phyloP scores from a whole-genome alignment of 2,888 invertebrate genomes.

The Tetramorium bicarinatum region DNA sequence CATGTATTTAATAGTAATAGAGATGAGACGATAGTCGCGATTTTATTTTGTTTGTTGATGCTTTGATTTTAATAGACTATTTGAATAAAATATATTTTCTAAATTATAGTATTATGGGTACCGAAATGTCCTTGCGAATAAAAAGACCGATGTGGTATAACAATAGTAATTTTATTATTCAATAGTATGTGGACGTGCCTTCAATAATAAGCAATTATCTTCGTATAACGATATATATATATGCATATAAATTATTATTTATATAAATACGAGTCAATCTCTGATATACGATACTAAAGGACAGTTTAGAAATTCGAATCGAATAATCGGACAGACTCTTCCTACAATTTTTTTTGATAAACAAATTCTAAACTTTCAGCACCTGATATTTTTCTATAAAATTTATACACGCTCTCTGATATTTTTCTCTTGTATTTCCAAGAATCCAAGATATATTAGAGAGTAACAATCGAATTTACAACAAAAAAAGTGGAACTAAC shows the following conservation, averaged over 20 bases:
- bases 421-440: not conserved
- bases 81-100: constrained; percentile 3
- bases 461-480: constrained; percentile 26
- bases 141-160: constrained; percentile 24
- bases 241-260: constrained; percentile 62
- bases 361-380: constrained; percentile 21
- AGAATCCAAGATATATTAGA: constrained; percentile 5
- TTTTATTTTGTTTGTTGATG: constrained; percentile 12
- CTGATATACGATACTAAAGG: constrained; percentile 24
- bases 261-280: constrained; percentile 38
- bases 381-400: constrained; percentile 18
- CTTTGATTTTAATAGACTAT: not conserved
- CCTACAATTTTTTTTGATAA: constrained; percentile 4
- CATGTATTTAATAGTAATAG: not conserved
- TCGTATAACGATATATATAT: constrained; percentile 45
- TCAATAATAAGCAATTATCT: constrained; percentile 57
- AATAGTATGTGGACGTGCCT: constrained; percentile 53
- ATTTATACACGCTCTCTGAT: constrained; percentile 22
- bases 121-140: constrained; percentile 1
- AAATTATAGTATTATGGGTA: not conserved
- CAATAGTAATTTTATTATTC: constrained; percentile 64
- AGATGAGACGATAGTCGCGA: not conserved
- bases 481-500: constrained; percentile 12
- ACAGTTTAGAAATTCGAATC: constrained; percentile 25
- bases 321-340: not conserved